Base-by-base conservation (phyloP, 2,888 invertebrate species). In the Alloscopus bannaensis region DNA sequence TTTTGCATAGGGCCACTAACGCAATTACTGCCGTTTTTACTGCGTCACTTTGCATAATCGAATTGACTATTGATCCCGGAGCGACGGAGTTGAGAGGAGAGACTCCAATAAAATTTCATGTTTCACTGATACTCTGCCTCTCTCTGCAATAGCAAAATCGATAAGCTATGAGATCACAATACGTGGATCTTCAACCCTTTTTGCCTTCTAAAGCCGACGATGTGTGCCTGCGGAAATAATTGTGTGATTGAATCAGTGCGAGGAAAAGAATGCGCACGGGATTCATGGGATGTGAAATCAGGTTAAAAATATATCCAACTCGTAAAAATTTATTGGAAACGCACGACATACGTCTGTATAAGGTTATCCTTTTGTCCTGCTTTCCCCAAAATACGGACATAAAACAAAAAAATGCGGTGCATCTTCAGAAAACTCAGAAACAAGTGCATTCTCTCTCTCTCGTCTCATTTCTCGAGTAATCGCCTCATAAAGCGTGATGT, bases 41-140 rank as follows among this genome's bases (percentile, higher is more conserved):
- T 20, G 22, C 16, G 42, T n/a, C 45, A 69, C 40, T 69, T 69
- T 69, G 57, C 70, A 60, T 59, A 70, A 70, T 70, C 42, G 40
- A 70, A 70, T 70, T 60, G 70, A 47, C 59, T 70, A 60, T 70
- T 70, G 69, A 69, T 69, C 69, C 59, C n/a, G n/a, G n/a, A n/a
- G n/a, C n/a, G n/a, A n/a, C 16, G 36, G 22, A 42, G 62, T 40
- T 36, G 16, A 20, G 2, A 3, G 29, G 11, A 11, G 36, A 59
- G 22, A n/a, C 29, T 18, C 70, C 70, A 70, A 70, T 70, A 70
- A 70, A 70, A 70, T 59, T 70, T 70, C 60, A 70, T 60, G 70
- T 28, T 70, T 31, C 59, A 70, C 28, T 57, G 55, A 13, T n/a
- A 45, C 50, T 55, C 45, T 26, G 13, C 18, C 18, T 66, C 29